These are phyloP conservation scores for Sphaeridia pumilis DNA, from an alignment of 2,888 invertebrate genomes.

Conservation along the genomic window DNA sequence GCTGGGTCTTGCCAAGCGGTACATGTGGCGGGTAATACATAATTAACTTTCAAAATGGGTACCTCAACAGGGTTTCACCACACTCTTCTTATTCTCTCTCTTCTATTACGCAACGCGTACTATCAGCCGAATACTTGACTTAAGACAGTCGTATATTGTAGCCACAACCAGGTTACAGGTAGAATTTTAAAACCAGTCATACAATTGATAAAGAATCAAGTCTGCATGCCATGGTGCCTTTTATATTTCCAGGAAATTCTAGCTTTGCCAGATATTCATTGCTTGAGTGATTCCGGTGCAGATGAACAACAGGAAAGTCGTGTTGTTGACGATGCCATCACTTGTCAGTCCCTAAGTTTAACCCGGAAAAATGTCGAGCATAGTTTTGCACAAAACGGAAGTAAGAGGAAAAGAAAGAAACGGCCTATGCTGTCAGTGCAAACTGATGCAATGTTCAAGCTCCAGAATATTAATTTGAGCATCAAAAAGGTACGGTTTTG, in stretches of 20 bases:
- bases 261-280: neutral
- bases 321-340: neutral
- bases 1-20: too few species aligned
- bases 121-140: constrained; percentile 24
- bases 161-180: constrained; percentile 31
- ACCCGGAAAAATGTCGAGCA: neutral
- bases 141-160: constrained; percentile 21
- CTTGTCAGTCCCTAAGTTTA: neutral
- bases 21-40: too few species aligned
- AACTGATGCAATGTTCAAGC: neutral
- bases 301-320: neutral
- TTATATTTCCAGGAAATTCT: constrained; percentile 9
- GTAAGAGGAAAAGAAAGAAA: neutral
- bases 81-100: constrained; percentile 31
- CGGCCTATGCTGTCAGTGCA: neutral
- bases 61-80: constrained; percentile 33
- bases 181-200: too few species aligned
- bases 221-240: too few species aligned
- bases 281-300: neutral
- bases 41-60: too few species aligned
- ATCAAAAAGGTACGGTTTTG: too few species aligned
- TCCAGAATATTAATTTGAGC: neutral
- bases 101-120: constrained; percentile 31
- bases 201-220: too few species aligned
- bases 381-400: too few species aligned